Evolutionary conservation across 2,888 invertebrate genomes (phyloP), one percentile per base, ranked within the genome.

Genomic region (Caenorhabditis becei): DNA sequence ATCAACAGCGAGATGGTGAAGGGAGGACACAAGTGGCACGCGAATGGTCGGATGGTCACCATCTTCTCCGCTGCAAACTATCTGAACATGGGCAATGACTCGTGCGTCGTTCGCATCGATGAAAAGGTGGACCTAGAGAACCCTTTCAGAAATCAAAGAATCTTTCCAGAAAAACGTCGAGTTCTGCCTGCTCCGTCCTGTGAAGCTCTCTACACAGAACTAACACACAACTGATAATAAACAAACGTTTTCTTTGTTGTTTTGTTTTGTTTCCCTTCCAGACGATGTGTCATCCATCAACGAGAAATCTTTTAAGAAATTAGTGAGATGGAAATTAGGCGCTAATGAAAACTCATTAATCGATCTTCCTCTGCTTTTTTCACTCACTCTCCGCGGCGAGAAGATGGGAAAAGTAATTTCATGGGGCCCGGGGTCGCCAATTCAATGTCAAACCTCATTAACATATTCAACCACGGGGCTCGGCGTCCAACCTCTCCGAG

Each of bases 1-100:
- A 93, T 93, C 53, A 82, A 77, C 18, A 82, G 72, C 63, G 87
- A 87, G 85, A 87, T 88, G 87, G 59, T 83, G 24, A 74, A 53
- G 24, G 77, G 80, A 26, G 88, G 87, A 7, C 81, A 88, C 80
- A 83, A 83, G 69, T 77, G 71, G 65, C 83, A 83, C 51, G 75
- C 79, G 11, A 79, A 74, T 16, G 88, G 88, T 2, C 83, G 85
- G 2, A 80, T 88, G 61, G 65, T 88, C 10, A 87, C 88, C 2
- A 83, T 88, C 24, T 88, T 88, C 77, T 87, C 87, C 1, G 88
- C 88, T 7, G 88, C 87, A 35, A 88, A 88, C 72, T 88, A 88
- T 49, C 71, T 87, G 32, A 86, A 84, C 28, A 85, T 86, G 84
- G 74, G 69, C 41, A 88, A 88, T 69, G 84, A 83, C 44, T 78